These are phyloP conservation scores for Cyprinodon brontotheroides DNA, from an alignment of 2,113 vertebrate genomes.

Conservation along the genomic window DNA sequence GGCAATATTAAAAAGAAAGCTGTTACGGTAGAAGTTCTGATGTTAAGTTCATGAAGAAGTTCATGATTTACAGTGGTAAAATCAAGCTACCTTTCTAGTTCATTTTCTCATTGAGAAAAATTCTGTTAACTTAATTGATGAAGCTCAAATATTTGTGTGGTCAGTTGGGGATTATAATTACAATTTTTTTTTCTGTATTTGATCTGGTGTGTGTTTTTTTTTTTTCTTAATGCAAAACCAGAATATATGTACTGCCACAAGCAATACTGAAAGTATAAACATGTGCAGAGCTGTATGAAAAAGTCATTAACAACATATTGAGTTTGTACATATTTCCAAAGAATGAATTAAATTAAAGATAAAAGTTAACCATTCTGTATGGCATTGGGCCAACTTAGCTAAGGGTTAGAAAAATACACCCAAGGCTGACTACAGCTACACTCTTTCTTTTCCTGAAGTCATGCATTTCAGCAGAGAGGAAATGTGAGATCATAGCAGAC, in stretches of 20 bases:
- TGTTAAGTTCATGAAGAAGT: too few species aligned
- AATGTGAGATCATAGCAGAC: conserved; percentile 34
- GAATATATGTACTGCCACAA: not conserved
- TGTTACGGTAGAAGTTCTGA: too few species aligned
- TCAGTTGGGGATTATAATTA: too few species aligned
- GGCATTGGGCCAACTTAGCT: not conserved
- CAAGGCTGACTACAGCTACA: not conserved
- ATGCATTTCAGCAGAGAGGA: conserved; percentile 15
- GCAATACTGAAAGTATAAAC: not conserved
- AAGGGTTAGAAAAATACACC: not conserved
- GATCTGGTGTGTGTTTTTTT: too few species aligned
- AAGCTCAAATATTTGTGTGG: too few species aligned
- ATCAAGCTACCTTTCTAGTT: too few species aligned
- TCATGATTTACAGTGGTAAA: too few species aligned
- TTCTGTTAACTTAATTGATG: too few species aligned
- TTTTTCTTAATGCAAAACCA: not conserved
- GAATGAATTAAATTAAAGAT: not conserved
- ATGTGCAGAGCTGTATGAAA: not conserved
- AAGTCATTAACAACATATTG: not conserved
- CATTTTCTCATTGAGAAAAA: too few species aligned
- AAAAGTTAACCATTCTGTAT: not conserved
- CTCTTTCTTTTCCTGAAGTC: not conserved
- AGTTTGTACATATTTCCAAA: not conserved
- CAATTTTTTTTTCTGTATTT: too few species aligned
- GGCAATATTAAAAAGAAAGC: too few species aligned